Percentiles rank a stretch among this genome's conserved stretches.
phyloP scores from a whole-genome alignment of 2,888 invertebrate genomes.

The Xestoiulus laeticollis region DNA sequence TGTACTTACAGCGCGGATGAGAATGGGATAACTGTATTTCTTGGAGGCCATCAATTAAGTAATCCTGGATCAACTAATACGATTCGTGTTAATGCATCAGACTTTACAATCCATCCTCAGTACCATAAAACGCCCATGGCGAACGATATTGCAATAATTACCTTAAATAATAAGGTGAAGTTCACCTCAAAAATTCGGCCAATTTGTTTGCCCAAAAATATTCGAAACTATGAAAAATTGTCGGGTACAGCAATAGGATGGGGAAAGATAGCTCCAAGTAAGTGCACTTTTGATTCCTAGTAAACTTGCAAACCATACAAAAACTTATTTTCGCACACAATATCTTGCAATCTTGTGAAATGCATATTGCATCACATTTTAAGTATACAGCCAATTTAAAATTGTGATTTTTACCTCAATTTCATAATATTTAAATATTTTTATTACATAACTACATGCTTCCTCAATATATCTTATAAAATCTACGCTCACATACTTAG shows the following conservation, averaged over 20 bases:
- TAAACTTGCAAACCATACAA: background rate
- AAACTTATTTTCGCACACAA: no score
- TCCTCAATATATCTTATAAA: no score
- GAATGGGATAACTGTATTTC: background rate
- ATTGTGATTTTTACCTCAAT: no score
- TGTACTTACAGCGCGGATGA: background rate
- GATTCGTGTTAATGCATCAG: background rate
- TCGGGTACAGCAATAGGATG: background rate
- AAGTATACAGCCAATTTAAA: background rate
- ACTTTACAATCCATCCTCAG: background rate
- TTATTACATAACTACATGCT: no score
- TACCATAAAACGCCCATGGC: background rate
- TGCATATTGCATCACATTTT: background rate
- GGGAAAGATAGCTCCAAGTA: background rate
- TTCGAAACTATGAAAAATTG: background rate
- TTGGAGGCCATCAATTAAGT: background rate
- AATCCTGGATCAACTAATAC: background rate
- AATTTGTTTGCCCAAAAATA: slow-evolving; percentile 76
- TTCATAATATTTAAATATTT: background rate
- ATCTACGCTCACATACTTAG: no score
- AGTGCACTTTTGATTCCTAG: background rate
- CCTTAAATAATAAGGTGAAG: slow-evolving; percentile 78
- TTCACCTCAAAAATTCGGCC: slow-evolving; percentile 78
- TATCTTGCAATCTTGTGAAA: background rate
- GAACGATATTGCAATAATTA: slow-evolving; percentile 79